Evolutionary conservation across 2,797 vertebrate species (phyloP).

Genomic region (Dipus sagitta): DNA sequence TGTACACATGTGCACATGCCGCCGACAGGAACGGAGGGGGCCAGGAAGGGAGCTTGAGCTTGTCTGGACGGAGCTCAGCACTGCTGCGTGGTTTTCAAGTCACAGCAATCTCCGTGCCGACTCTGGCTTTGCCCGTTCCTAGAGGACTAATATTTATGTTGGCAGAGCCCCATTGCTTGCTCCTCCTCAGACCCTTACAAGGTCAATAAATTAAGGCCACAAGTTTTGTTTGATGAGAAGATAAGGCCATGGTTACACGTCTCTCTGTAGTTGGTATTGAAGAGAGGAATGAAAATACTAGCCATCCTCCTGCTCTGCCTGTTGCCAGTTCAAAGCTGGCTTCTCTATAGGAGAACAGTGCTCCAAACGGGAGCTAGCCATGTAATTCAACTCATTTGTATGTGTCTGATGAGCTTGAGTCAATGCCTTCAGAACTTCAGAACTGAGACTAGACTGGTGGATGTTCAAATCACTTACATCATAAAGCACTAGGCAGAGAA

Average conservation of each 20-base stretch:
- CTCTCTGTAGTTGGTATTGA: constrained; percentile 64
- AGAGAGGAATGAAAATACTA: constrained; percentile 76
- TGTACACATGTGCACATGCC: background rate
- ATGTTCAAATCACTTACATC: constrained; percentile 72
- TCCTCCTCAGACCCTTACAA: constrained; percentile 71
- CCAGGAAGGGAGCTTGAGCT: background rate
- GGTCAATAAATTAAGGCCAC: constrained; percentile 71
- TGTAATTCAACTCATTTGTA: constrained; percentile 75
- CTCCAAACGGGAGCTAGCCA: constrained; percentile 66
- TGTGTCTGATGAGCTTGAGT: constrained; percentile 79
- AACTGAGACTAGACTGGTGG: constrained; percentile 75
- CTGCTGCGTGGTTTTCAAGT: constrained; percentile 48
- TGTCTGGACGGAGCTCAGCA: background rate
- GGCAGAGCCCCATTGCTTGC: constrained; percentile 79
- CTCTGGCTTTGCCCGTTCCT: constrained; percentile 61
- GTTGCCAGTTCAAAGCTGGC: constrained; percentile 75
- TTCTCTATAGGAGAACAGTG: constrained; percentile 75
- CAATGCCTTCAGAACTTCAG: constrained; percentile 72
- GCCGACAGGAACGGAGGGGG: constrained; percentile 15
- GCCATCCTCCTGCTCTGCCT: constrained; percentile 80
- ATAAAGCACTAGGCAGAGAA: constrained; percentile 18
- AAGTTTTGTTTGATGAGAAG: constrained; percentile 74
- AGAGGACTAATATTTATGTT: constrained; percentile 75
- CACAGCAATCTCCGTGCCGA: constrained; percentile 48
- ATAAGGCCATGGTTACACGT: constrained; percentile 56